phyloP scores from a whole-genome alignment of 1,140 invertebrate genomes.

The Leptopilina boulardi region DNA sequence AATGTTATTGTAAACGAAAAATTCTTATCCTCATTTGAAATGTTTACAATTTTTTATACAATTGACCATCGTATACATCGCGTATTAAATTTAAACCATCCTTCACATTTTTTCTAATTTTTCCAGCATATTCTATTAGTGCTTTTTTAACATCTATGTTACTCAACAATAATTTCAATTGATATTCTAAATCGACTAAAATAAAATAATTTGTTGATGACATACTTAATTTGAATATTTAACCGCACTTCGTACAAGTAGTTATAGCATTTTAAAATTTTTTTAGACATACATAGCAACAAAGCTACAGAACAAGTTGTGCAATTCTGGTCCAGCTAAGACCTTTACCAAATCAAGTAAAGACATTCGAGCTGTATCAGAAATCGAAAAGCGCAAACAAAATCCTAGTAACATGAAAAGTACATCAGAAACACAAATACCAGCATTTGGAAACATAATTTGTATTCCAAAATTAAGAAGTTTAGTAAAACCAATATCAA shows the following conservation, averaged over 20 bases:
- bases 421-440: slow-evolving; percentile 22
- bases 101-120: background rate
- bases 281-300: background rate
- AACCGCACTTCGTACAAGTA: background rate
- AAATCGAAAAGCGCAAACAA: background rate
- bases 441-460: slow-evolving; percentile 22
- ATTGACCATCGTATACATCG: background rate
- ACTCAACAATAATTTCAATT: background rate
- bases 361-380: background rate
- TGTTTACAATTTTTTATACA: background rate
- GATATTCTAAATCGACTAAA: background rate
- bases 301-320: background rate
- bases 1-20: background rate
- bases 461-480: background rate
- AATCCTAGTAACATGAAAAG: slow-evolving; percentile 7
- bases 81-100: background rate
- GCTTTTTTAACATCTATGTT: background rate
- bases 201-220: background rate
- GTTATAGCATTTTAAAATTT: background rate
- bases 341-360: slow-evolving; percentile 22
- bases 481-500: background rate
- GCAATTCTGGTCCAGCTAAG: slow-evolving; percentile 34
- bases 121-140: background rate
- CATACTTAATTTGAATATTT: background rate
- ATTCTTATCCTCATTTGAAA: background rate